Conservation (phyloP, 37 sponge, comb jelly and placozoan genomes). For the Chondrilla cf. caribensis region DNA sequence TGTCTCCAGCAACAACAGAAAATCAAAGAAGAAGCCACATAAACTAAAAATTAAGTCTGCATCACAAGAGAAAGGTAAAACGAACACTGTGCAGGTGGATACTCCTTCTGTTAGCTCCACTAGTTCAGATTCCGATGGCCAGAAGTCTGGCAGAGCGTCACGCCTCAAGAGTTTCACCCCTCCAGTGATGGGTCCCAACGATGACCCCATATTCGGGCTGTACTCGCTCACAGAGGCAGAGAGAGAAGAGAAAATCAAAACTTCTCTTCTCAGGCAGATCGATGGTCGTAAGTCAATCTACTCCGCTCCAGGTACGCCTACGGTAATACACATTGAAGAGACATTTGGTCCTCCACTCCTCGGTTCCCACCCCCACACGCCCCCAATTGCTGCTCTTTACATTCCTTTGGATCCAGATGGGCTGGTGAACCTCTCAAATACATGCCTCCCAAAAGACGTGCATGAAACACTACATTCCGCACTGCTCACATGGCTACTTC, state of each 20-base stretch:
- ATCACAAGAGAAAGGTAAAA: background rate
- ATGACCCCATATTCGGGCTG: background rate
- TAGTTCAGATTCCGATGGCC: background rate
- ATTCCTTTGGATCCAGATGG: background rate
- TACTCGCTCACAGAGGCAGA: background rate
- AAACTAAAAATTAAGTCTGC: background rate
- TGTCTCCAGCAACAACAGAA: background rate
- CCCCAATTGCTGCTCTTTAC: background rate
- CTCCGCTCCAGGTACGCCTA: background rate
- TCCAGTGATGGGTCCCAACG: constrained; percentile 2
- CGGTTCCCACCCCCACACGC: background rate
- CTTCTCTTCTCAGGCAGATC: background rate
- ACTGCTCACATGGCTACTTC: background rate
- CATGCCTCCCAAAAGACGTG: background rate
- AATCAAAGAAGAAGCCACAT: background rate
- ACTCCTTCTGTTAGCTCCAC: no score
- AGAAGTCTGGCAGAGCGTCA: background rate
- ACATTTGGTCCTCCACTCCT: background rate
- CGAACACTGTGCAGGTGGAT: background rate
- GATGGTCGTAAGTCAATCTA: background rate
- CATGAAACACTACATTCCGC: background rate
- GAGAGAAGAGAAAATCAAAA: background rate
- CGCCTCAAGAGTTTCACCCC: background rate
- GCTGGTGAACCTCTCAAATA: background rate
- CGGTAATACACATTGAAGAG: background rate